These are phyloP conservation scores for Noctua fimbriata DNA, from an alignment of 2,888 invertebrate genomes.

Conservation along the genomic window DNA sequence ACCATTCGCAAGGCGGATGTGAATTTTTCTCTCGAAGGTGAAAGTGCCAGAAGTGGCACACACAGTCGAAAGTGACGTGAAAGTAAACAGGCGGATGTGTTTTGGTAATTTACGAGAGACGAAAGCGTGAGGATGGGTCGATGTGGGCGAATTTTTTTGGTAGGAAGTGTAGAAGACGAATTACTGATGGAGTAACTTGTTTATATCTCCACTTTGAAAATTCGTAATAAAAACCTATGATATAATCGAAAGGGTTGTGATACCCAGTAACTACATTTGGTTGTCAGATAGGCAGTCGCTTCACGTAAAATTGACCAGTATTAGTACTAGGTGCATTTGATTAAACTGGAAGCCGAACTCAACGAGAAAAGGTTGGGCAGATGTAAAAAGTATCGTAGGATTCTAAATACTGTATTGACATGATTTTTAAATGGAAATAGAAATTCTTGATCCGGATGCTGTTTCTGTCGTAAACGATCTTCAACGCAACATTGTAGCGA, in stretches of 20 bases:
- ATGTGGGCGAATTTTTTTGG: slow-evolving; percentile 29
- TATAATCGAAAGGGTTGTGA: not conserved
- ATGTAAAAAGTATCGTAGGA: not conserved
- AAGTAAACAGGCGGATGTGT: slow-evolving; percentile 75
- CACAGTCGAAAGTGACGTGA: slow-evolving; percentile 81
- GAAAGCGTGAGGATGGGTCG: slow-evolving; percentile 58
- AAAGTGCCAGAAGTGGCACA: slow-evolving; percentile 75
- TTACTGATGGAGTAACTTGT: not conserved
- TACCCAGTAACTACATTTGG: not conserved
- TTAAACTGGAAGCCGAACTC: not conserved
- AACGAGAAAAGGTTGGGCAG: not conserved
- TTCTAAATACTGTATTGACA: not conserved
- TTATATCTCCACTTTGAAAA: not conserved
- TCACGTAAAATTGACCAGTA: not conserved
- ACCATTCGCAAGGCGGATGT: slow-evolving; percentile 77
- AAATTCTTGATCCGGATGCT: slow-evolving; percentile 3
- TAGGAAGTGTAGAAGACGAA: not conserved
- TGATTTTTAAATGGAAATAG: not conserved
- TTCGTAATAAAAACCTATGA: not conserved
- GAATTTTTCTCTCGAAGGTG: slow-evolving; percentile 80
- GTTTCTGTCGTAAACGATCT: not conserved
- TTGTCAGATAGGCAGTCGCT: not conserved
- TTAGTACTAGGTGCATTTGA: not conserved
- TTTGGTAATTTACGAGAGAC: slow-evolving; percentile 69
- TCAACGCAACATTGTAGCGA: slow-evolving; percentile 4